Conservation (phyloP, 2,888 invertebrate species). For the Falcaria lacertinaria region DNA sequence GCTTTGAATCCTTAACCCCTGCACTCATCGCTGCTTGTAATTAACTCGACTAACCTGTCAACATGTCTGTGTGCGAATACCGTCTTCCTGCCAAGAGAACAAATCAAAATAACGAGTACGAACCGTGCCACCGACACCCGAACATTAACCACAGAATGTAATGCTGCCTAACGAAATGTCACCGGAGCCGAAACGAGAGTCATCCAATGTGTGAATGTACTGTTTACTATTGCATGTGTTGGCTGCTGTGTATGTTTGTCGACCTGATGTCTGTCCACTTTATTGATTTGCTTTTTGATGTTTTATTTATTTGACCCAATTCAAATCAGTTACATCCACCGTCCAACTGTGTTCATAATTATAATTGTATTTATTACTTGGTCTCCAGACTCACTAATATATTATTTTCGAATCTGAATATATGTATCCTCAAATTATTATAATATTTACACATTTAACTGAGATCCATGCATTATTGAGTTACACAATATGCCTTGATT, state of each 20-base stretch:
- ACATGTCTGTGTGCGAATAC: conserved; percentile 62
- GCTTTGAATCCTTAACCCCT: conserved; percentile 12
- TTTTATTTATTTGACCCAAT: neutral
- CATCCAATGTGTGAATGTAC: conserved; percentile 67
- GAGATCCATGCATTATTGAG: too few species aligned
- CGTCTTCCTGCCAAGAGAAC: conserved; percentile 74
- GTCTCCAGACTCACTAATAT: too few species aligned
- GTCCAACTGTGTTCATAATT: neutral
- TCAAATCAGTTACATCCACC: too few species aligned
- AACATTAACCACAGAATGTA: conserved; percentile 58
- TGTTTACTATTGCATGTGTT: conserved; percentile 57
- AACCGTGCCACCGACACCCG: conserved; percentile 53
- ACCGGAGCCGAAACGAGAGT: conserved; percentile 55
- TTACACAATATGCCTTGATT: too few species aligned
- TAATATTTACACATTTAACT: too few species aligned
- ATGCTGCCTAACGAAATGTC: conserved; percentile 69
- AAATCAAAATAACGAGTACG: conserved; percentile 41
- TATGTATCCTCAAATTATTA: too few species aligned
- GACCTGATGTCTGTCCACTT: conserved; percentile 38
- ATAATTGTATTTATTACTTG: too few species aligned
- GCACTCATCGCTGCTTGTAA: conserved; percentile 17
- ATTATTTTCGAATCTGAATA: too few species aligned
- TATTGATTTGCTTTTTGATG: conserved; percentile 7
- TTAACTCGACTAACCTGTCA: conserved; percentile 30
- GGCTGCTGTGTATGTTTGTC: conserved; percentile 69